Percentiles rank a stretch among this genome's conserved stretches.
Conservation (phyloP, 2,797 vertebrate species). For the Lepilemur ruficaudatus region DNA sequence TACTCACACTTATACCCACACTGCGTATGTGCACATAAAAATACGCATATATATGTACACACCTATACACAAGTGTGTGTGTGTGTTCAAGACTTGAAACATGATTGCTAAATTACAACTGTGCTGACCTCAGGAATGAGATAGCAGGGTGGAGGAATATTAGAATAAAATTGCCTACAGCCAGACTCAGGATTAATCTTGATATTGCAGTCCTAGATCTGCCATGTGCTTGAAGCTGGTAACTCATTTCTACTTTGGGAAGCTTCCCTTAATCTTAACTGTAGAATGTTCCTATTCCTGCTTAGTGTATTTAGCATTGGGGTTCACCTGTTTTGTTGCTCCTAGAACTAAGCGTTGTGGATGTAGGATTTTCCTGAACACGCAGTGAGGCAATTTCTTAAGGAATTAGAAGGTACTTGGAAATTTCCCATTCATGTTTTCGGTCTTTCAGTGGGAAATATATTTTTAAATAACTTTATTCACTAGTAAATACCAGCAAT, state of each 20-base stretch:
- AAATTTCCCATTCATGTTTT: background rate
- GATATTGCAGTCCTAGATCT: background rate
- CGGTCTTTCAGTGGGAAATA: background rate
- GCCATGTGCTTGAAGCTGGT: background rate
- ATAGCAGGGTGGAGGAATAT: background rate
- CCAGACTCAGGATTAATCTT: background rate
- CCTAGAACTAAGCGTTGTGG: background rate
- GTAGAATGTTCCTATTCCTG: background rate
- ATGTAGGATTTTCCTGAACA: background rate
- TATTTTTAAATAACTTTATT: background rate
- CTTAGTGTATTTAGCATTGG: background rate
- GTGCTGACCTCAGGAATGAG: background rate
- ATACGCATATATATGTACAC: background rate
- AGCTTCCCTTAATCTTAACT: background rate
- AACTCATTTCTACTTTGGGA: background rate
- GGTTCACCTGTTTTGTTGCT: background rate
- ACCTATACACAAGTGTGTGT: background rate
- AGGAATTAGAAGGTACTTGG: conserved; percentile 29
- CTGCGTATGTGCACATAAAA: background rate
- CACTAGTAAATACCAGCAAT: background rate
- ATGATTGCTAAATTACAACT: background rate
- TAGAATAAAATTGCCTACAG: background rate
- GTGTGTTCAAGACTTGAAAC: background rate
- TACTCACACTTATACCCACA: background rate
- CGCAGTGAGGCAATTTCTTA: background rate